Evolutionary conservation across 1,140 invertebrate genomes (phyloP), one percentile per base, ranked within the genome.

Genomic region (Aphelenchoides avenae): DNA sequence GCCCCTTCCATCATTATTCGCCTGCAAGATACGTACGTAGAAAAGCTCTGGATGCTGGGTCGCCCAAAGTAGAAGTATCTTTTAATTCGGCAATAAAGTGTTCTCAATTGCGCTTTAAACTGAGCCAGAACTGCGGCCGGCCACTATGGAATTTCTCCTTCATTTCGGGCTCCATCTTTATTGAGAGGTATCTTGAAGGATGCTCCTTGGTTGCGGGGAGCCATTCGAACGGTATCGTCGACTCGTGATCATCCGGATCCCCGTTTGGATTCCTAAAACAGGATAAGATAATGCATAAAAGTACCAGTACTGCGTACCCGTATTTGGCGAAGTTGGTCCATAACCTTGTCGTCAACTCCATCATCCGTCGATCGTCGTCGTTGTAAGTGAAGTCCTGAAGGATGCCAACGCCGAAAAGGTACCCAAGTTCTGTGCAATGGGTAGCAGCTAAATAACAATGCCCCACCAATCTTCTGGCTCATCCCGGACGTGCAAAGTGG

Each of bases 251-350:
- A 20, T 15, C 18, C 15, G 37, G 1, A 20, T 52, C 15, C n/a
- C 49, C 40, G 31, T 57, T 55, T 18, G 51, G 54, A n/a, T 57
- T 57, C 13, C 55, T 57, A 27, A 24, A 57, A 57, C 9, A 51
- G n/a, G 18, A 57, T 37, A 47, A n/a, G 7, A 11, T 20, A 7
- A 48, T 5, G 9, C 24, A 58, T 4, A 13, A 3, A 5, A 18
- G 5, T 20, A 27, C 20, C 15, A 46, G 7, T 18, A 29, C 20
- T 18, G 55, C 44, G 1, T 42, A 57, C 55, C 55, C 55, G 43
- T 57, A 58, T 27, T 41, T 34, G 20, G 33, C 34, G 15, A 57
- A 57, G 30, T 57, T 57, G 22, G 55, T 40, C 24, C 34, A 57
- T 5, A 40, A 13, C 9, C 26, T n/a, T 15, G 55, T 57, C 33